Conservation (phyloP, 2,888 invertebrate species). For the Tanytarsus gracilentus region DNA sequence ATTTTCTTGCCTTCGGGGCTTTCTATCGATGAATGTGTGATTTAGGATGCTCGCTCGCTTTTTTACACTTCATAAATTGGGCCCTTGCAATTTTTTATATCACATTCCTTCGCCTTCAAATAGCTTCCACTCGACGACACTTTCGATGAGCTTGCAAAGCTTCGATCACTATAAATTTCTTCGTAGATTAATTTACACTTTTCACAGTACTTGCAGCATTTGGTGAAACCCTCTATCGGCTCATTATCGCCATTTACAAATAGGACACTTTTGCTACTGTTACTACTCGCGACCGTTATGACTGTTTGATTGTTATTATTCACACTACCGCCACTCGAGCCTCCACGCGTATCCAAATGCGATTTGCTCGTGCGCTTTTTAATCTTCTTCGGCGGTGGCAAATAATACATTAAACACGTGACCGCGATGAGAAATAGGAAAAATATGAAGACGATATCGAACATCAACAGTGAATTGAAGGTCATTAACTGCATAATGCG, state of each 20-base stretch:
- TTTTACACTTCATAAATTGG: constrained; percentile 33
- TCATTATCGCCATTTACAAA: constrained; percentile 23
- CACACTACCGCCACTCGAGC: no score
- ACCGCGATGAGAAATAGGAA: constrained; percentile 77
- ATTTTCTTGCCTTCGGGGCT: background rate
- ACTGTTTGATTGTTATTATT: constrained; percentile 20
- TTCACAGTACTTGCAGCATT: constrained; percentile 27
- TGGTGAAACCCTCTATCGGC: constrained; percentile 27
- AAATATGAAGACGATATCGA: constrained; percentile 79
- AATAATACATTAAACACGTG: constrained; percentile 72
- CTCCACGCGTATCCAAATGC: constrained; percentile 19
- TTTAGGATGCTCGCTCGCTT: background rate
- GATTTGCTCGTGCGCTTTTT: constrained; percentile 28
- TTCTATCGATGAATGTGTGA: background rate
- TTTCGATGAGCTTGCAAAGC: background rate
- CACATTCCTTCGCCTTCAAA: constrained; percentile 33
- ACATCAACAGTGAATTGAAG: constrained; percentile 79
- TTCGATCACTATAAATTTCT: constrained; percentile 24
- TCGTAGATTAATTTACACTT: constrained; percentile 28
- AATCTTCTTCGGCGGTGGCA: constrained; percentile 50
- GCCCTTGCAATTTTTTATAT: constrained; percentile 33
- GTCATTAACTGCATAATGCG: constrained; percentile 67
- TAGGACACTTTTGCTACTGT: constrained; percentile 25
- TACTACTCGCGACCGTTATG: constrained; percentile 20
- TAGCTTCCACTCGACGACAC: constrained; percentile 29